phyloP scores from a whole-genome alignment of 2,797 vertebrate species.

The Tangara arthus region DNA sequence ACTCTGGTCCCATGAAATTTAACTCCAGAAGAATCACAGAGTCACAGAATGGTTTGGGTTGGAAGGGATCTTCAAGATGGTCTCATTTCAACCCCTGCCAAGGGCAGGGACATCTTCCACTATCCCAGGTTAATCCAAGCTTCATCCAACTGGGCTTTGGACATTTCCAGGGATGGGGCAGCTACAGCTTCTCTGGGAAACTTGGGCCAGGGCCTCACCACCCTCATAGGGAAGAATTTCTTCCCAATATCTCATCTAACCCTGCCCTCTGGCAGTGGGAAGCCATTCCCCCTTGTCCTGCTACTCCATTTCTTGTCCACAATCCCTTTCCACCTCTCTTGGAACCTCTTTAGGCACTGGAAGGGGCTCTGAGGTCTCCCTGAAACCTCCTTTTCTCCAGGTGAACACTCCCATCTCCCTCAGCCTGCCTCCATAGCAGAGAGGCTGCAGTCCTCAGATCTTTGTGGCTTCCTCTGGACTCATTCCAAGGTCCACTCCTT shows the following conservation, averaged over 20 bases:
- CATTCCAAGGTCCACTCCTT: neutral
- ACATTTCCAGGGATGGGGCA: neutral
- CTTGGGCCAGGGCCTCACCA: accelerated
- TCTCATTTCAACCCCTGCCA: too few relatives aligned
- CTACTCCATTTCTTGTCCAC: accelerated
- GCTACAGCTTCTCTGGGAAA: neutral
- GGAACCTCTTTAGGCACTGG: neutral
- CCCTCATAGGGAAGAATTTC: accelerated
- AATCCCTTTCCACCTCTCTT: neutral
- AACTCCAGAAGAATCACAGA: neutral
- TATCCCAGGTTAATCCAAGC: accelerated
- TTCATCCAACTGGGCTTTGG: accelerated
- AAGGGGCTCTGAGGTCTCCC: neutral
- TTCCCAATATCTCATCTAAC: neutral
- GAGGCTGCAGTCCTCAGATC: neutral
- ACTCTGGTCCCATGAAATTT: accelerated
- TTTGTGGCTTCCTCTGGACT: neutral
- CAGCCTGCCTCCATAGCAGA: neutral
- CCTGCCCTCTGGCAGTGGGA: neutral
- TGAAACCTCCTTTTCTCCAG: neutral
- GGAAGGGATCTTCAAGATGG: neutral
- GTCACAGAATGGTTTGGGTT: neutral
- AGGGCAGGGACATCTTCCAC: neutral
- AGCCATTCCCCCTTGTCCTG: neutral
- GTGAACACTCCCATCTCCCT: accelerated